A percentile compares a stretch with the other conserved stretches of the same genome.
Evolutionary conservation across 2,888 invertebrate species (phyloP).

Genomic region (Tipula lateralis): DNA sequence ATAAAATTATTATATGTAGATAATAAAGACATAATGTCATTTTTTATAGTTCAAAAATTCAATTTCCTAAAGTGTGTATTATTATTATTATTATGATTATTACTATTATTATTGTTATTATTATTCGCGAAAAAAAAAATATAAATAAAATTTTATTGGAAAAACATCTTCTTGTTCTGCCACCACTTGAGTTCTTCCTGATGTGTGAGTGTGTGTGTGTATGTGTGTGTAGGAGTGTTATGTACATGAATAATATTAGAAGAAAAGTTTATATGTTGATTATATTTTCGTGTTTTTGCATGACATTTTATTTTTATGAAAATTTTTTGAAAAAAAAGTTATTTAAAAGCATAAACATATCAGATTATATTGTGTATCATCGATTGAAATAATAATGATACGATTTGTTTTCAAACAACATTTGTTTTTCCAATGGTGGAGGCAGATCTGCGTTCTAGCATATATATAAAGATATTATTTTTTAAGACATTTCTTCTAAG

Average conservation of each 20-base stretch:
- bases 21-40: constrained; percentile 11
- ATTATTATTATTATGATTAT: background rate
- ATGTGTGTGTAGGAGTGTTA: background rate
- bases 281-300: constrained; percentile 19
- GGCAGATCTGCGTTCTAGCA: background rate
- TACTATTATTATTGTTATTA: background rate
- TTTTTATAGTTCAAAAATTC: constrained; percentile 19
- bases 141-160: background rate
- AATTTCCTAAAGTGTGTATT: constrained; percentile 24
- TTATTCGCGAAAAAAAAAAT: background rate
- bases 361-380: constrained; percentile 24
- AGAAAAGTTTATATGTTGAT: background rate
- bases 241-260: background rate
- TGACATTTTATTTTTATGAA: constrained; percentile 24
- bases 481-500: background rate
- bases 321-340: background rate
- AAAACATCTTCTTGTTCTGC: background rate
- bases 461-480: background rate
- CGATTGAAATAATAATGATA: constrained; percentile 19
- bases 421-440: background rate
- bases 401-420: background rate
- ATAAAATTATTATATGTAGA: background rate
- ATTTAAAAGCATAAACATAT: background rate
- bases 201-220: background rate
- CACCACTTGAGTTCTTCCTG: background rate